These are phyloP conservation scores for Cebus imitator DNA, from an alignment of 2,113 vertebrate species.

Conservation along the genomic window DNA sequence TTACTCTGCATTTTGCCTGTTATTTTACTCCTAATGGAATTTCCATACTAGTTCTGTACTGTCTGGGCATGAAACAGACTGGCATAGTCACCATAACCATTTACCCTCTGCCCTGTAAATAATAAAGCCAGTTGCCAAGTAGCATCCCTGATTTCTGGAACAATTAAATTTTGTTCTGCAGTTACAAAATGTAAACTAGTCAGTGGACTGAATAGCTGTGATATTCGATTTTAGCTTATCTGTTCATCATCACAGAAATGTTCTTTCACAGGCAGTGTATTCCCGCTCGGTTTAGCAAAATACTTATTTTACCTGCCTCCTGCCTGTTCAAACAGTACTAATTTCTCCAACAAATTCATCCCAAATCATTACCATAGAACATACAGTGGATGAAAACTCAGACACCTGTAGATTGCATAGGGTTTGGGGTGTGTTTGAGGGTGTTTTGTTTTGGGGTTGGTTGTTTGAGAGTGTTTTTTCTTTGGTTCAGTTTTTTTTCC, in stretches of 20 bases:
- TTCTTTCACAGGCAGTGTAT: neutral
- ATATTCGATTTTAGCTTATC: neutral
- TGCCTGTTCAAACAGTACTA: neutral
- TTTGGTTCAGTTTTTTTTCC: neutral
- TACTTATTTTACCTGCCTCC: neutral
- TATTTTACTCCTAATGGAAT: neutral
- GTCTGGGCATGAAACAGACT: neutral
- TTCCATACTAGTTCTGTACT: rapidly evolving
- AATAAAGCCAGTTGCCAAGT: neutral
- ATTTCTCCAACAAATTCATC: neutral
- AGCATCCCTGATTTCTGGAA: neutral
- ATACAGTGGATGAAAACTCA: neutral
- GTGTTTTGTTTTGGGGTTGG: neutral
- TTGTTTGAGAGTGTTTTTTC: neutral
- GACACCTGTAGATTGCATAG: too few relatives aligned
- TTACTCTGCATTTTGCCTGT: neutral
- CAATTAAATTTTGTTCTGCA: neutral
- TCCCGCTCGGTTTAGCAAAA: too few relatives aligned
- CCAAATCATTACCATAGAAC: neutral
- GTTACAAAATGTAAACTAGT: too few relatives aligned
- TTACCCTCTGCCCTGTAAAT: neutral
- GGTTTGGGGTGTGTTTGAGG: neutral
- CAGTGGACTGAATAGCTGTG: rapidly evolving
- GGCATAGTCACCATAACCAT: neutral
- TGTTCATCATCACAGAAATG: neutral